A percentile compares a stretch with the other conserved stretches of the same genome.
Evolutionary conservation across 1,140 invertebrate species (phyloP).

Genomic region (Microplitis mediator): DNA sequence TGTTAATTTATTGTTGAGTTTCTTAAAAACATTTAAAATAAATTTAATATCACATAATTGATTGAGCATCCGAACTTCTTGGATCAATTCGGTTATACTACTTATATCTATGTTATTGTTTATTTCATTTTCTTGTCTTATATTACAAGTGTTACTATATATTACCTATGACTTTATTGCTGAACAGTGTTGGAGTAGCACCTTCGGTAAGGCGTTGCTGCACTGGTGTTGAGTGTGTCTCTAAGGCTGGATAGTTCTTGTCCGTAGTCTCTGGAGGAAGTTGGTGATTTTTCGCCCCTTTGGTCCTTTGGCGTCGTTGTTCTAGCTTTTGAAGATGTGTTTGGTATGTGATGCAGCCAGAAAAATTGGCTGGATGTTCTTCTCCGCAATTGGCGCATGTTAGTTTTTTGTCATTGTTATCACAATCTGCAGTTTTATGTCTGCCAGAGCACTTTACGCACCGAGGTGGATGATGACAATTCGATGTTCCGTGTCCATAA

Average conservation of each 20-base stretch:
- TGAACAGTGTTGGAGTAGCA: too few species aligned
- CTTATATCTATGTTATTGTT: background rate
- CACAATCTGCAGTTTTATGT: constrained; percentile 11
- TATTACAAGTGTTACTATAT: too few species aligned
- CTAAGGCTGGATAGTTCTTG: too few species aligned
- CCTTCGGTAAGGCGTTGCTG: too few species aligned
- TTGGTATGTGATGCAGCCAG: constrained; percentile 3
- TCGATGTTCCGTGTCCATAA: constrained; percentile 24
- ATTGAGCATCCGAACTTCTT: background rate
- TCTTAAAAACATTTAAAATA: background rate
- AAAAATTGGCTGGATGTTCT: constrained; percentile 25
- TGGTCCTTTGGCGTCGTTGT: background rate
- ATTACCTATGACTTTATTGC: too few species aligned
- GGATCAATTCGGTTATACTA: background rate
- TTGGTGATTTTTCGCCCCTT: too few species aligned
- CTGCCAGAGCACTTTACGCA: constrained; percentile 31
- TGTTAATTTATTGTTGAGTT: constrained; percentile 1
- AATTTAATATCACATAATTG: background rate
- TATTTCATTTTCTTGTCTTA: background rate
- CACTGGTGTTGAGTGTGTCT: too few species aligned
- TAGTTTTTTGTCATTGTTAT: too few species aligned
- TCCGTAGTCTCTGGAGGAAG: too few species aligned
- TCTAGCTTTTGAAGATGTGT: constrained; percentile 7
- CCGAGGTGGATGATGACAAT: constrained; percentile 21
- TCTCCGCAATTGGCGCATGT: constrained; percentile 24